A percentile compares a stretch with the other conserved stretches of the same genome.
These are phyloP conservation scores for Drosophila kohkoa DNA, from an alignment of 1,140 invertebrate species.

Conservation along the genomic window DNA sequence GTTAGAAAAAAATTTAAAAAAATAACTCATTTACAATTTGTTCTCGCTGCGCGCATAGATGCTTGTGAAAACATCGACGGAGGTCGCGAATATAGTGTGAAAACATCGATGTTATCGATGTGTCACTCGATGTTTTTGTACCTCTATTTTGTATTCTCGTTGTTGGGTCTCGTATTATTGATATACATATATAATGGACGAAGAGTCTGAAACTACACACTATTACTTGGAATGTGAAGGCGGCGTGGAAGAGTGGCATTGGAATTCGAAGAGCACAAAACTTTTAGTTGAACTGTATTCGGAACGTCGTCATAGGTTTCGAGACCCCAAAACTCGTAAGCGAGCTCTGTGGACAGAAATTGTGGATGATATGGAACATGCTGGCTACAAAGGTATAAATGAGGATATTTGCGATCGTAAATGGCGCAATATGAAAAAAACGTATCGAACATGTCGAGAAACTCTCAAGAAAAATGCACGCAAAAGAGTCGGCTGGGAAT, in stretches of 20 bases:
- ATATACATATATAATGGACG: constrained; percentile 36
- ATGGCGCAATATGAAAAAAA: constrained; percentile 60
- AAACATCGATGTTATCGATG: constrained; percentile 4
- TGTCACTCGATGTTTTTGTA: no score
- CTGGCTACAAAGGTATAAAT: constrained; percentile 49
- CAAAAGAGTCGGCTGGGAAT: constrained; percentile 46
- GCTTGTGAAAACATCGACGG: no score
- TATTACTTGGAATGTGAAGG: constrained; percentile 45
- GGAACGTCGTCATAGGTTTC: constrained; percentile 35
- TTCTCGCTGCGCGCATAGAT: neutral
- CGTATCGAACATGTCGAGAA: constrained; percentile 49
- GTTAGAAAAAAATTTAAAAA: no score
- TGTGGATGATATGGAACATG: constrained; percentile 48
- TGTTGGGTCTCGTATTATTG: no score
- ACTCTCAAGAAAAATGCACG: constrained; percentile 42
- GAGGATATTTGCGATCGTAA: constrained; percentile 61
- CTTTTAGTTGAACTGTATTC: constrained; percentile 47
- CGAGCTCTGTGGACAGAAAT: constrained; percentile 49
- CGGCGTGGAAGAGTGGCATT: constrained; percentile 51
- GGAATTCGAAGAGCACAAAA: constrained; percentile 51
- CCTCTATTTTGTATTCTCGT: no score
- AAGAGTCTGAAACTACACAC: constrained; percentile 44
- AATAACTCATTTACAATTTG: neutral
- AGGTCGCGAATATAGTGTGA: no score
- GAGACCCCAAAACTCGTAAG: constrained; percentile 44